Evolutionary conservation across 2,113 vertebrate species (phyloP).

Genomic region (Semnornis frantzii): DNA sequence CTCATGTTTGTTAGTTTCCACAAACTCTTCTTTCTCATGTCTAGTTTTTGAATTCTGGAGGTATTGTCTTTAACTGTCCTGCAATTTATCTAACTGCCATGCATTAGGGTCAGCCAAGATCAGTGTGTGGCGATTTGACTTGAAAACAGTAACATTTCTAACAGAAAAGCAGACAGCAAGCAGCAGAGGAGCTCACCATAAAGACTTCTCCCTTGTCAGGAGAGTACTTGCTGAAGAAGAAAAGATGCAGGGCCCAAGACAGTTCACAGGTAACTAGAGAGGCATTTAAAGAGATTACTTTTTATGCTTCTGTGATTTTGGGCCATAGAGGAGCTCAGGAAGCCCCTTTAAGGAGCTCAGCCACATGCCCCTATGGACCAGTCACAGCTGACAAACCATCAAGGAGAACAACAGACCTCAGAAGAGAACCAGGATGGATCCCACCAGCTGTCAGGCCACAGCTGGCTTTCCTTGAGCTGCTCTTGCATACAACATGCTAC

Average conservation of each 20-base stretch:
- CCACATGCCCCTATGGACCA: background rate
- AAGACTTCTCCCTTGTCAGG: background rate
- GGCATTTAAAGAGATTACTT: slow-evolving; percentile 22
- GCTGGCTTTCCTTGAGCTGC: background rate
- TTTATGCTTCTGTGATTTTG: background rate
- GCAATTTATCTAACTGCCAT: background rate
- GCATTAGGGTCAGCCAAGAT: background rate
- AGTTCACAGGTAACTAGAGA: background rate
- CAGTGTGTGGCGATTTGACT: rapidly evolving
- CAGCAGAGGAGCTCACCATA: background rate
- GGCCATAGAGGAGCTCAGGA: background rate
- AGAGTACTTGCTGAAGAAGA: background rate
- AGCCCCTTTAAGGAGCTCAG: background rate
- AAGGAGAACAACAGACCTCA: background rate
- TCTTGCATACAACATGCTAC: background rate
- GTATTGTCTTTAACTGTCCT: background rate
- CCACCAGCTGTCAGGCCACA: background rate
- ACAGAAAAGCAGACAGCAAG: background rate
- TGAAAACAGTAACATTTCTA: background rate
- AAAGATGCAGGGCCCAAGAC: background rate
- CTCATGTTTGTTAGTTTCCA: background rate
- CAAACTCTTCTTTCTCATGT: background rate
- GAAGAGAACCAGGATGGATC: background rate
- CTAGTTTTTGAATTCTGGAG: background rate
- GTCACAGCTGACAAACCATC: background rate